phyloP scores from a whole-genome alignment of 92 coral and sea anemone genomes.

The Desmophyllum pertusum region DNA sequence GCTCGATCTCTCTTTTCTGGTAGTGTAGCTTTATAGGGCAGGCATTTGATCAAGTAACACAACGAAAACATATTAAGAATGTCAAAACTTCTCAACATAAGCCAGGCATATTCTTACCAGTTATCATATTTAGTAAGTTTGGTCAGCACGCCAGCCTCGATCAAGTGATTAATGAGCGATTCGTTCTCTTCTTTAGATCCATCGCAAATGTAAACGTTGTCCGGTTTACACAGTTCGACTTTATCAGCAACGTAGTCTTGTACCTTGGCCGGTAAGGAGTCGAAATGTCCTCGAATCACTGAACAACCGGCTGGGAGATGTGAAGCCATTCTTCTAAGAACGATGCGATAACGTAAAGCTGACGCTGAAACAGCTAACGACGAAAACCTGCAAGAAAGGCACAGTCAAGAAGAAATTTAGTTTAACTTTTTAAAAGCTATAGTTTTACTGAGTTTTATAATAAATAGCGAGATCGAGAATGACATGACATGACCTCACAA shows the following conservation, averaged over 20 bases:
- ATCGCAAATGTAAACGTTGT: constrained; percentile 78
- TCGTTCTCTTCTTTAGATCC: constrained; percentile 79
- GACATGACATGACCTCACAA: constrained; percentile 13
- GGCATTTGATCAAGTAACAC: neutral
- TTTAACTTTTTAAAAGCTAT: too few species aligned
- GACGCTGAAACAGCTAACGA: constrained; percentile 38
- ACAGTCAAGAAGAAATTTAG: constrained; percentile 20
- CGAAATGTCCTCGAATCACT: constrained; percentile 67
- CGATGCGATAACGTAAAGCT: constrained; percentile 58
- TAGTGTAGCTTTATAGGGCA: neutral
- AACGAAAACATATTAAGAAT: neutral
- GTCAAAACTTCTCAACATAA: too few species aligned
- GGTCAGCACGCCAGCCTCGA: constrained; percentile 63
- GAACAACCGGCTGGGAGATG: constrained; percentile 66
- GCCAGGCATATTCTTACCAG: too few species aligned
- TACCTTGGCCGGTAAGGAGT: constrained; percentile 74
- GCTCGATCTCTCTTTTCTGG: neutral
- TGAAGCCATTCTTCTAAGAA: constrained; percentile 73
- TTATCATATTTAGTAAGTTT: constrained; percentile 60
- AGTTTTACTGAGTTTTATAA: neutral
- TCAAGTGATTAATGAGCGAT: constrained; percentile 59
- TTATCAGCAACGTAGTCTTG: constrained; percentile 73
- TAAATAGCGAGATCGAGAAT: neutral
- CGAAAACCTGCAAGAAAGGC: constrained; percentile 54
- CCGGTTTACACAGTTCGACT: constrained; percentile 78